These are phyloP conservation scores for Chromis chromis DNA, from an alignment of 2,797 vertebrate genomes.

Conservation along the genomic window DNA sequence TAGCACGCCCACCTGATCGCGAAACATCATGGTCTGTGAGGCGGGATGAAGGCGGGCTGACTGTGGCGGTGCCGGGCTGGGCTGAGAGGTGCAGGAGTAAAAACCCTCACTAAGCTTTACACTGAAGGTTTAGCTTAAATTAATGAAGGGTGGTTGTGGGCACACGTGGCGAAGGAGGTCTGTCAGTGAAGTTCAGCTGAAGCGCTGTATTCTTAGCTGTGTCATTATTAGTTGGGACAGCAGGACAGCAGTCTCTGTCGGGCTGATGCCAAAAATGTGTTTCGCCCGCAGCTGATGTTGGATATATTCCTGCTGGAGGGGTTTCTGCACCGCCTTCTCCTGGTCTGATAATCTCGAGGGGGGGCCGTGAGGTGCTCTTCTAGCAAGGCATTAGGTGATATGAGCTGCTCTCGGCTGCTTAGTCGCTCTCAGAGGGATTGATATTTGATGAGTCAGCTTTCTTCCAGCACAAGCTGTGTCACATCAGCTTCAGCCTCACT, in stretches of 20 bases:
- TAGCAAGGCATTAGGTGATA: constrained; percentile 58
- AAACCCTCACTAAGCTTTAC: constrained; percentile 10
- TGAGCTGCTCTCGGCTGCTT: constrained; percentile 53
- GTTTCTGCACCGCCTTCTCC: constrained; percentile 33
- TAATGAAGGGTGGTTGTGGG: background rate
- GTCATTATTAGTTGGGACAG: constrained; percentile 35
- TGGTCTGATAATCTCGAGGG: constrained; percentile 38
- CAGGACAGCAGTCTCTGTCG: constrained; percentile 23
- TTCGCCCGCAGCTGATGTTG: constrained; percentile 1
- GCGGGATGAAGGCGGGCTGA: constrained; percentile 8
- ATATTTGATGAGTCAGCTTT: constrained; percentile 78
- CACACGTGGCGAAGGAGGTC: constrained; percentile 8
- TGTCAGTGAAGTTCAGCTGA: constrained; percentile 48
- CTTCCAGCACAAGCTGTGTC: constrained; percentile 72
- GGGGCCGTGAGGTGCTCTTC: constrained; percentile 21
- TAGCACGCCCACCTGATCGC: constrained; percentile 97
- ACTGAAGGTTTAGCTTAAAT: background rate
- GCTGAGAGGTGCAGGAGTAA: background rate
- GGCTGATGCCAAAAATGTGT: constrained; percentile 19
- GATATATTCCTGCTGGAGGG: constrained; percentile 49
- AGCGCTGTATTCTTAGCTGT: constrained; percentile 57
- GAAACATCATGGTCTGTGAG: constrained; percentile 95
- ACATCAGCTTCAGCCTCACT: constrained; percentile 73
- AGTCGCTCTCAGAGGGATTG: constrained; percentile 56
- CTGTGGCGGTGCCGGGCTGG: constrained; percentile 4